Percentiles rank a stretch among this genome's conserved stretches.
These are phyloP conservation scores for Bombus fervidus DNA, from an alignment of 1,140 invertebrate species.

Conservation along the genomic window DNA sequence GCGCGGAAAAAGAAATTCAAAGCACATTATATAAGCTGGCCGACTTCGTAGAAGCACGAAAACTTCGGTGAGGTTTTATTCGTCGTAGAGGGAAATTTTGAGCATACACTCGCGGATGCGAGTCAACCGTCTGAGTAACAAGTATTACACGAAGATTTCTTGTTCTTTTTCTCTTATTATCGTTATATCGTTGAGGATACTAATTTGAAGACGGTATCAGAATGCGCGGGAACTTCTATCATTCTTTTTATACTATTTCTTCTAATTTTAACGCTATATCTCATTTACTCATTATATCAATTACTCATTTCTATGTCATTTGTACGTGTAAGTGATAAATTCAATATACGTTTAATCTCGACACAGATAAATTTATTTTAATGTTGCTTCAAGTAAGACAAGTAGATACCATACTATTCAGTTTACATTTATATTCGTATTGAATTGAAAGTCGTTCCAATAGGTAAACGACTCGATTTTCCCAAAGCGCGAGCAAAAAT, in stretches of 20 bases:
- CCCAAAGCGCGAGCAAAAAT: slow-evolving; percentile 17
- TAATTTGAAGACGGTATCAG: too few relatives aligned
- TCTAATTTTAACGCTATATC: too few relatives aligned
- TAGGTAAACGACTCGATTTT: slow-evolving; percentile 61
- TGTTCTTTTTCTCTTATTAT: neutral
- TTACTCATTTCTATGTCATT: too few relatives aligned
- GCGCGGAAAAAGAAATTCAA: slow-evolving; percentile 57
- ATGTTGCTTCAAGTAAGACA: too few relatives aligned
- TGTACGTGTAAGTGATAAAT: neutral
- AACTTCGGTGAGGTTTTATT: slow-evolving; percentile 37
- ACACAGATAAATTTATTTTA: neutral
- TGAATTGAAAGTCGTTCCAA: neutral
- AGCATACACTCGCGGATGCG: neutral
- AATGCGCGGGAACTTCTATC: too few relatives aligned
- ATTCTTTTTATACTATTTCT: too few relatives aligned
- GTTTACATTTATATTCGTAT: neutral
- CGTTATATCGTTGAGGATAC: too few relatives aligned
- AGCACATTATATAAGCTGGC: slow-evolving; percentile 65
- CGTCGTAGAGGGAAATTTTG: slow-evolving; percentile 4
- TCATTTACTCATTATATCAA: too few relatives aligned
- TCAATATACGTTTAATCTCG: neutral
- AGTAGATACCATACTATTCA: too few relatives aligned
- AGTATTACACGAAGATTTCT: too few relatives aligned
- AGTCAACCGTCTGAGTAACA: neutral
- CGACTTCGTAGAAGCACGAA: slow-evolving; percentile 34